A percentile compares a stretch with the other conserved stretches of the same genome.
These are phyloP conservation scores for Elaphurus davidianus DNA, from an alignment of 2,113 vertebrate genomes.

Conservation along the genomic window DNA sequence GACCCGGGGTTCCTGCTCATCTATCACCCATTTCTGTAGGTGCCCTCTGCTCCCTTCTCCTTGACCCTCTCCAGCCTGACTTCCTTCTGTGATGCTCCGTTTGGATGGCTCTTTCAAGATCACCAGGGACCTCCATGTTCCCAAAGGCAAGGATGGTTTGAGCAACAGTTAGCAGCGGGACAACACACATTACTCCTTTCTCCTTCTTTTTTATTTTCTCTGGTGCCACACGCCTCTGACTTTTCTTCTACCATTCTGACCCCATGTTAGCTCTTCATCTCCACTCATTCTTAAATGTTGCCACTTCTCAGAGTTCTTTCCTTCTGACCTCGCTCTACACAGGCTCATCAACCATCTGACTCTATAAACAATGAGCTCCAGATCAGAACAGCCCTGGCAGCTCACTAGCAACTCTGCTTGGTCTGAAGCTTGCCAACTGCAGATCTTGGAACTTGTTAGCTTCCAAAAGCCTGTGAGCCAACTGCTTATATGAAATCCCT, in stretches of 20 bases:
- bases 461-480: background rate
- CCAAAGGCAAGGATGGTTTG: background rate
- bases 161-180: background rate
- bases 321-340: background rate
- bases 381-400: background rate
- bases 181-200: fast-evolving
- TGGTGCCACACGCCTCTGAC: fast-evolving
- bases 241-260: background rate
- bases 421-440: background rate
- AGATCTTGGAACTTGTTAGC: background rate
- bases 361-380: background rate
- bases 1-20: too few relatives aligned
- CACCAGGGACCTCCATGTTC: background rate
- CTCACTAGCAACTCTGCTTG: background rate
- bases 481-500: background rate
- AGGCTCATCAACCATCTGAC: fast-evolving
- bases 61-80: background rate
- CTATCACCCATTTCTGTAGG: background rate
- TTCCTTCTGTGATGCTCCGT: background rate
- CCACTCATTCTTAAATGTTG: background rate
- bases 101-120: background rate
- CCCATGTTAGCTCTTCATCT: background rate
- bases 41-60: background rate
- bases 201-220: background rate
- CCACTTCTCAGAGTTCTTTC: background rate